phyloP scores from a whole-genome alignment of 2,797 vertebrate genomes.

The Fundulus diaphanus region DNA sequence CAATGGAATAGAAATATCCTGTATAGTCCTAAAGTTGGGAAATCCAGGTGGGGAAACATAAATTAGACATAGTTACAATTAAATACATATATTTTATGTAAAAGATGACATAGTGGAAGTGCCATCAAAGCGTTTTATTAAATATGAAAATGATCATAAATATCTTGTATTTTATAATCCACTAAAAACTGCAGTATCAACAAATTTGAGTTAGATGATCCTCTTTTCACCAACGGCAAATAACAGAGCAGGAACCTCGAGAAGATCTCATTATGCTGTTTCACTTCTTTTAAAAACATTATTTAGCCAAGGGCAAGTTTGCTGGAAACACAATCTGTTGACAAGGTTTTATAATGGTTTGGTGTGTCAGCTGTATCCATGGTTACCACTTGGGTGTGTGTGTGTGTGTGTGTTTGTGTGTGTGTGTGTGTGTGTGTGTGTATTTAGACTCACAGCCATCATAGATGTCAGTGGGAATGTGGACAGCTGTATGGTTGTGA shows the following conservation, averaged over 20 bases:
- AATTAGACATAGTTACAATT: neutral
- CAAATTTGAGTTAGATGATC: neutral
- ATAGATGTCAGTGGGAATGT: slow-evolving; percentile 98
- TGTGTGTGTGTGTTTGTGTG: slow-evolving; percentile 13
- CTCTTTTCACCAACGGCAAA: neutral
- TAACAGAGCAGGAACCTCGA: neutral
- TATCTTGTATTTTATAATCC: neutral
- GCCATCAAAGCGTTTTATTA: neutral
- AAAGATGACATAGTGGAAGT: neutral
- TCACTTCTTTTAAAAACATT: neutral
- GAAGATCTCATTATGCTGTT: neutral
- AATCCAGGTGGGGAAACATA: too few species aligned
- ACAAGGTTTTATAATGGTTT: slow-evolving; percentile 60
- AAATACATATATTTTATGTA: neutral
- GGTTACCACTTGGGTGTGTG: slow-evolving; percentile 41
- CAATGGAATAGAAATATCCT: too few species aligned
- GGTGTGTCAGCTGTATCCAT: slow-evolving; percentile 64
- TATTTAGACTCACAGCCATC: slow-evolving; percentile 93
- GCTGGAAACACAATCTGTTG: slow-evolving; percentile 49
- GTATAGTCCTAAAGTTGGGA: too few species aligned
- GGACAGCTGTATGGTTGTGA: slow-evolving; percentile 94
- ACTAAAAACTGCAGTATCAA: neutral
- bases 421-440: slow-evolving; percentile 18
- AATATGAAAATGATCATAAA: neutral
- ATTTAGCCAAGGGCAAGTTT: slow-evolving; percentile 31